These are phyloP conservation scores for Ennomos erosarius DNA, from an alignment of 2,888 invertebrate species.

Conservation along the genomic window DNA sequence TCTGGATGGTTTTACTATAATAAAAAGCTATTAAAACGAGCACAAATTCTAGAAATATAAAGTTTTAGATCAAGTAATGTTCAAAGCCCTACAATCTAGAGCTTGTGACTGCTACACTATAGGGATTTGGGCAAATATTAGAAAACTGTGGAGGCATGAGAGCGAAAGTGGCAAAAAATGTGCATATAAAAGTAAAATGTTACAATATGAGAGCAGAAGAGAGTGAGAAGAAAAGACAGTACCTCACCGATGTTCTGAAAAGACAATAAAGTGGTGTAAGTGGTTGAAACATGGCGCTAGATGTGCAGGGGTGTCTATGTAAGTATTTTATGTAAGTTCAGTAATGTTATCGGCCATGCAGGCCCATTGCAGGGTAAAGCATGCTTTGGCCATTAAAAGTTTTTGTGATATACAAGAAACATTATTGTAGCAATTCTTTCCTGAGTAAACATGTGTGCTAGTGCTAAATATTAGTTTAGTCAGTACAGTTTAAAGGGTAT, in stretches of 20 bases:
- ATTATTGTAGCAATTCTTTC: neutral
- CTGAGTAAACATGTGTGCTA: slow-evolving; percentile 4
- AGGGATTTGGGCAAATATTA: slow-evolving; percentile 43
- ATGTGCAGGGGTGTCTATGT: slow-evolving; percentile 53
- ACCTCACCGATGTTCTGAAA: slow-evolving; percentile 87
- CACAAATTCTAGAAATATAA: slow-evolving; percentile 42
- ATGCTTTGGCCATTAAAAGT: slow-evolving; percentile 14
- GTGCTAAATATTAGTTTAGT: slow-evolving; percentile 6
- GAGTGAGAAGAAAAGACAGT: slow-evolving; percentile 77
- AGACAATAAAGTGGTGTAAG: slow-evolving; percentile 83
- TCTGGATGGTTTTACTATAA: neutral
- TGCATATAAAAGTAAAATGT: slow-evolving; percentile 66
- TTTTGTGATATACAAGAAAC: neutral
- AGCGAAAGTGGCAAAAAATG: slow-evolving; percentile 50
- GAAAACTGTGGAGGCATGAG: slow-evolving; percentile 50
- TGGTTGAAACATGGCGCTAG: slow-evolving; percentile 67
- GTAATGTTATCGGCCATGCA: slow-evolving; percentile 1
- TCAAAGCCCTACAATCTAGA: slow-evolving; percentile 42
- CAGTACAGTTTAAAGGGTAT: slow-evolving; percentile 4
- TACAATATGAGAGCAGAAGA: slow-evolving; percentile 67
- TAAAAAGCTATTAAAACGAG: slow-evolving; percentile 34
- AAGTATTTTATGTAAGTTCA: neutral
- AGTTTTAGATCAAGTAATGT: slow-evolving; percentile 34
- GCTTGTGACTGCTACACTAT: slow-evolving; percentile 49
- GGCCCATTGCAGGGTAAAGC: slow-evolving; percentile 31